Conservation (phyloP, 2,797 vertebrate genomes). For the Channa striata region DNA sequence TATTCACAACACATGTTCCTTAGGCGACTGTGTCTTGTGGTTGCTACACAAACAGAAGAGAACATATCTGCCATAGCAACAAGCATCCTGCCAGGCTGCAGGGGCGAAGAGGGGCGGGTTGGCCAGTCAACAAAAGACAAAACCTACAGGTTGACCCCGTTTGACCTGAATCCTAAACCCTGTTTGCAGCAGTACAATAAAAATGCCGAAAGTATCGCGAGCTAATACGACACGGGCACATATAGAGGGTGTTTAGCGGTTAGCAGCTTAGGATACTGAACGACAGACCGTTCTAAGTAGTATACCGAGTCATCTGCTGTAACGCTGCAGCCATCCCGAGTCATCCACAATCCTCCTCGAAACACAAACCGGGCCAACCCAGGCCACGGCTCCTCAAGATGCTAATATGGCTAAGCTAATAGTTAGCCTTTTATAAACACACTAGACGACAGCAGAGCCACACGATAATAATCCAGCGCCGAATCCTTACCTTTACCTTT, state of each 20-base stretch:
- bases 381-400: conserved; percentile 3
- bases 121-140: not conserved
- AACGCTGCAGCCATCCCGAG: conserved; percentile 21
- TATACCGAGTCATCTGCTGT: not conserved
- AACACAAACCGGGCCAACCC: not conserved
- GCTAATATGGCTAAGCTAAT: conserved; percentile 33
- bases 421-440: conserved; percentile 11
- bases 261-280: not conserved
- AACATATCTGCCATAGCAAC: conserved; percentile 38
- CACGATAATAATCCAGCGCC: not conserved
- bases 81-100: conserved; percentile 41
- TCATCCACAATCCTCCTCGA: conserved; percentile 16
- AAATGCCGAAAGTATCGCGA: no score
- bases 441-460: not conserved
- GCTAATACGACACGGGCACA: fast-evolving
- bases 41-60: not conserved
- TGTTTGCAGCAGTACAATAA: not conserved
- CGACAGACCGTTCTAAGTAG: not conserved
- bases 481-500: conserved; percentile 76
- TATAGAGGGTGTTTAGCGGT: no score
- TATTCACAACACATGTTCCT: not conserved
- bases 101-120: not conserved
- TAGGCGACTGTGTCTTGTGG: not conserved
- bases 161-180: conserved; percentile 48
- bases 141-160: conserved; percentile 60